Conservation (phyloP, 2,888 invertebrate genomes). For the Cantharis lateralis region DNA sequence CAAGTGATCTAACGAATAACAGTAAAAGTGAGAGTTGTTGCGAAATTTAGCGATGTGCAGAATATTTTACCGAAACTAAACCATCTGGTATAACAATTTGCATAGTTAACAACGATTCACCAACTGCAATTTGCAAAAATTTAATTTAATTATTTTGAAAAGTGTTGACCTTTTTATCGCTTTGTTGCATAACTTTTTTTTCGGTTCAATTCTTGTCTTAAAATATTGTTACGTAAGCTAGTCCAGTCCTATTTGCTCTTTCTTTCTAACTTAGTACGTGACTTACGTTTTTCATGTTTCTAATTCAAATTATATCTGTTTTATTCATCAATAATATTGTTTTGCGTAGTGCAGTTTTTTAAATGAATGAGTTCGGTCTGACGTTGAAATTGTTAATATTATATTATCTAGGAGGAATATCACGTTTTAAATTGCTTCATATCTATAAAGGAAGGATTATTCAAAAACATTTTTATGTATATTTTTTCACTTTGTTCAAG, state of each 20-base stretch:
- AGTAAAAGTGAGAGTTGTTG: conserved; percentile 1
- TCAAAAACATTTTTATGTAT: too few relatives aligned
- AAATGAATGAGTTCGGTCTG: not conserved
- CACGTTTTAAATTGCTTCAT: too few relatives aligned
- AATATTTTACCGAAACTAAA: not conserved
- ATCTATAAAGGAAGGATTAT: too few relatives aligned
- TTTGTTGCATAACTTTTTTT: not conserved
- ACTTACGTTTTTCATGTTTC: not conserved
- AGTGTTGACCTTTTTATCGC: not conserved
- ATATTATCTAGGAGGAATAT: not conserved
- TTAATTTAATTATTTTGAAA: not conserved
- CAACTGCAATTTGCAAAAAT: not conserved
- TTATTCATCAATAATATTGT: not conserved
- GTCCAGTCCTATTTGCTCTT: not conserved
- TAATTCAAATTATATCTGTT: not conserved
- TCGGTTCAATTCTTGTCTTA: not conserved
- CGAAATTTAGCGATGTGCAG: conserved; percentile 2
- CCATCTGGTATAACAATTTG: not conserved
- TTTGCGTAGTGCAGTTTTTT: not conserved
- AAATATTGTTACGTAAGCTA: not conserved
- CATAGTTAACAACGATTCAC: not conserved
- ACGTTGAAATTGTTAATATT: not conserved
- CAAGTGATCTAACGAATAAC: not conserved
- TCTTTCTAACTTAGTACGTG: not conserved
- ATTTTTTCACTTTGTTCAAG: too few relatives aligned